Evolutionary conservation across 1,140 invertebrate species (phyloP).

Genomic region (Cryptotermes secundus): DNA sequence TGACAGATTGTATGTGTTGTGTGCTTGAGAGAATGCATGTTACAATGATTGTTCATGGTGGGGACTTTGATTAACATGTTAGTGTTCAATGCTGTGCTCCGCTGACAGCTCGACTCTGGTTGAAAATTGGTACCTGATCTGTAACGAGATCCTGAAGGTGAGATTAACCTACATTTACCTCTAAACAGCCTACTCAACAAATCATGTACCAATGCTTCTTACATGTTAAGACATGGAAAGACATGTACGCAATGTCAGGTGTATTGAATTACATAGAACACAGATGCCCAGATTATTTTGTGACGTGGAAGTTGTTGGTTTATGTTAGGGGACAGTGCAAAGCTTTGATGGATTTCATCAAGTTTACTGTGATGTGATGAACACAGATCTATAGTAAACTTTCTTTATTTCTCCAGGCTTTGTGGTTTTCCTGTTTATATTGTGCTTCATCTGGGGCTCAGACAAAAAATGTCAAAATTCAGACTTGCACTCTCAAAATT

Average conservation of each 20-base stretch:
- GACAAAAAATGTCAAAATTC: background rate
- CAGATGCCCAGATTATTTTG: background rate
- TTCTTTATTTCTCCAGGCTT: background rate
- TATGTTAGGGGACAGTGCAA: background rate
- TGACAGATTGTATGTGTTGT: background rate
- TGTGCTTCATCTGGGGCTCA: background rate
- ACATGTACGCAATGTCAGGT: background rate
- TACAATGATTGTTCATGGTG: background rate
- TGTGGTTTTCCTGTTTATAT: background rate
- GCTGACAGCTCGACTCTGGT: background rate
- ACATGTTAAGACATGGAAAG: background rate
- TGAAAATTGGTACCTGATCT: conserved; percentile 16
- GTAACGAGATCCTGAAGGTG: conserved; percentile 1
- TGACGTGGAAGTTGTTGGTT: background rate
- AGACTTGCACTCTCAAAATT: background rate
- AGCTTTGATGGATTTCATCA: background rate
- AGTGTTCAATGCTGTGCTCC: background rate
- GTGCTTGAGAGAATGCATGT: background rate
- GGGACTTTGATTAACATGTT: background rate
- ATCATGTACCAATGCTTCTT: conserved; percentile 8
- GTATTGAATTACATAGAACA: background rate
- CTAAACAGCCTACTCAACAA: conserved; percentile 7
- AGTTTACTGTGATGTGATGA: background rate
- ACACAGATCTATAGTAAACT: background rate
- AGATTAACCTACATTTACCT: background rate